These are phyloP conservation scores for Sebastolobus altivelis DNA, from an alignment of 2,797 vertebrate genomes.

Conservation along the genomic window DNA sequence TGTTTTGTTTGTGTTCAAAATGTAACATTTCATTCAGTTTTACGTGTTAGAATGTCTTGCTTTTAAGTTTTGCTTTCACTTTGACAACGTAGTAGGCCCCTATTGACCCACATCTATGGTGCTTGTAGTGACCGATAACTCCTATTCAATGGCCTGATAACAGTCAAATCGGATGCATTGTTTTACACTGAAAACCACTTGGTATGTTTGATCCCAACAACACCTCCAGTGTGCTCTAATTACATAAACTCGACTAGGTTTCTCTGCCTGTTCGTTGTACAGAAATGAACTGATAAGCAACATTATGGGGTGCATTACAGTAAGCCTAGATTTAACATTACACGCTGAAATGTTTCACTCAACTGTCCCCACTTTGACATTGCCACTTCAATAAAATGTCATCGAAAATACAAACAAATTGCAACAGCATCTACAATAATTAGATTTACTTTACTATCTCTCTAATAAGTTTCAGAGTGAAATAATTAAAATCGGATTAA, in stretches of 20 bases:
- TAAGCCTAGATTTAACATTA: neutral
- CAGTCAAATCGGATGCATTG: no score
- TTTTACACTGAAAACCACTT: neutral
- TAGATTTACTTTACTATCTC: neutral
- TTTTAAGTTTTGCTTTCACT: no score
- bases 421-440: neutral
- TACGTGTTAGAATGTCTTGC: no score
- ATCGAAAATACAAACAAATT: slow-evolving; percentile 3
- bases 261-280: neutral
- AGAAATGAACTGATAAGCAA: neutral
- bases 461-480: slow-evolving; percentile 11
- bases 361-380: neutral
- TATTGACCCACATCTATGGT: no score
- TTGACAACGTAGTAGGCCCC: no score
- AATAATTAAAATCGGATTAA: slow-evolving; percentile 1
- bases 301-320: neutral
- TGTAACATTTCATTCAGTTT: neutral
- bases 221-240: neutral
- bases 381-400: neutral
- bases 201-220: slow-evolving; percentile 12
- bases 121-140: no score
- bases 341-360: neutral
- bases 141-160: no score
- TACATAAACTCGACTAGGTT: neutral
- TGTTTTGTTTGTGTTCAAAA: neutral